Percentiles rank a stretch among this genome's conserved stretches.
Conservation (phyloP, 2,797 vertebrate species). For the Vireo griseus region DNA sequence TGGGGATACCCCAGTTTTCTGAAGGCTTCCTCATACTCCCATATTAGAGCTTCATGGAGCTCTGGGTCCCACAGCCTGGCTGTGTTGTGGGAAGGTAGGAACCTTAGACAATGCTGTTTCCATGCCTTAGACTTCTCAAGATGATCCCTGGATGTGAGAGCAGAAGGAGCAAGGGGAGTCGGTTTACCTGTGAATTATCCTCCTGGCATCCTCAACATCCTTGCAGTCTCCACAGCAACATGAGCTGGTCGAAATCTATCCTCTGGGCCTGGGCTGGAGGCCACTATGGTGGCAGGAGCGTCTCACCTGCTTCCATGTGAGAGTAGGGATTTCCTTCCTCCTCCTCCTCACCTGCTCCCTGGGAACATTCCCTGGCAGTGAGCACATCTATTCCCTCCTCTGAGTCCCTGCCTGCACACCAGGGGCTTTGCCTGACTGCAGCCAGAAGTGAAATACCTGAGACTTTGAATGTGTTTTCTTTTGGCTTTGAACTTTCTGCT, state of each 20-base stretch:
- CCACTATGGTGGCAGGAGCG: background rate
- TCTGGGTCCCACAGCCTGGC: background rate
- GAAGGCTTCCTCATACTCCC: background rate
- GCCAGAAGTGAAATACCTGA: background rate
- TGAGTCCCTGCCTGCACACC: background rate
- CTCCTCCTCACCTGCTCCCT: background rate
- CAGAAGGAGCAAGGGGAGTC: background rate
- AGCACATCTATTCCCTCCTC: background rate
- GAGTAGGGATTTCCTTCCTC: background rate
- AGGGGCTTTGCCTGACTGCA: background rate
- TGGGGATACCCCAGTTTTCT: background rate
- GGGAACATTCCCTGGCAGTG: background rate
- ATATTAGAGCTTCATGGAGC: background rate
- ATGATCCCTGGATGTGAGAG: background rate
- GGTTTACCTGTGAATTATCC: background rate
- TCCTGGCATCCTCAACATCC: background rate
- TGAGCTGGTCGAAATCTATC: background rate
- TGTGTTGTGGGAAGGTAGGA: background rate
- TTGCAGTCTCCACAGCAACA: background rate
- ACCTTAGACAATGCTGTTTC: background rate
- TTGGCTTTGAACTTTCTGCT: background rate
- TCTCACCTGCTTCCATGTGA: background rate
- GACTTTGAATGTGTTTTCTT: background rate
- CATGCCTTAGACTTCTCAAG: accelerated
- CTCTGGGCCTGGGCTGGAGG: background rate